A percentile compares a stretch with the other conserved stretches of the same genome.
Evolutionary conservation across 2,888 invertebrate species (phyloP).

Genomic region (Dolomedes plantarius): DNA sequence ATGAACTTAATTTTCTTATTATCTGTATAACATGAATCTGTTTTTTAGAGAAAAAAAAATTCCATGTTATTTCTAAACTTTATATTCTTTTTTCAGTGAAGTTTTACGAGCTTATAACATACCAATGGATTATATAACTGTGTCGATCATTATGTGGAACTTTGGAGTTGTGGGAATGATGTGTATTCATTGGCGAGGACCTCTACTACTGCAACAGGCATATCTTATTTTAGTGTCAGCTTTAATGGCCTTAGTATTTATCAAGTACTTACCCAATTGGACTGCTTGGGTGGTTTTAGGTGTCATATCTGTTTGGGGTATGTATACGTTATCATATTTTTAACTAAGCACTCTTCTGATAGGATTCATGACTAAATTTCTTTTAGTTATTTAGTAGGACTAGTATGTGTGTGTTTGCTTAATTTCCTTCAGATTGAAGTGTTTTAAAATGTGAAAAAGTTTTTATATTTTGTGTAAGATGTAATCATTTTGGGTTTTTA

Average conservation of each 20-base stretch:
- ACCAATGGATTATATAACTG: conserved; percentile 95
- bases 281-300: conserved; percentile 98
- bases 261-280: conserved; percentile 99
- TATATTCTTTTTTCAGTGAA: conserved; percentile 82
- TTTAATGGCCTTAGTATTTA: conserved; percentile 98
- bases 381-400: too few relatives aligned
- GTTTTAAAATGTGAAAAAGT: too few relatives aligned
- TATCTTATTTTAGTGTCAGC: conserved; percentile 98
- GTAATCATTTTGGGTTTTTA: too few relatives aligned
- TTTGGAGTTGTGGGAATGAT: conserved; percentile 98
- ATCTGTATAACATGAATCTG: too few relatives aligned
- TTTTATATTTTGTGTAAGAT: too few relatives aligned
- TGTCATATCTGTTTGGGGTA: conserved; percentile 98
- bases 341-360: too few relatives aligned
- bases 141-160: conserved; percentile 95
- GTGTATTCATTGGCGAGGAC: conserved; percentile 99
- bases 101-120: conserved; percentile 94
- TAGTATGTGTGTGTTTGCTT: too few relatives aligned
- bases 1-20: too few relatives aligned
- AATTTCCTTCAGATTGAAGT: too few relatives aligned
- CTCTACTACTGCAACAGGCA: conserved; percentile 93
- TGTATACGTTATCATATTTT: conserved; percentile 48
- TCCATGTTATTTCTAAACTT: too few relatives aligned
- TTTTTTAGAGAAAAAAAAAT: too few relatives aligned
- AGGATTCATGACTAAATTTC: too few relatives aligned